Percentiles rank a stretch among this genome's conserved stretches.
Evolutionary conservation across 2,888 invertebrate species (phyloP).

Genomic region (Agrotis ipsilon): DNA sequence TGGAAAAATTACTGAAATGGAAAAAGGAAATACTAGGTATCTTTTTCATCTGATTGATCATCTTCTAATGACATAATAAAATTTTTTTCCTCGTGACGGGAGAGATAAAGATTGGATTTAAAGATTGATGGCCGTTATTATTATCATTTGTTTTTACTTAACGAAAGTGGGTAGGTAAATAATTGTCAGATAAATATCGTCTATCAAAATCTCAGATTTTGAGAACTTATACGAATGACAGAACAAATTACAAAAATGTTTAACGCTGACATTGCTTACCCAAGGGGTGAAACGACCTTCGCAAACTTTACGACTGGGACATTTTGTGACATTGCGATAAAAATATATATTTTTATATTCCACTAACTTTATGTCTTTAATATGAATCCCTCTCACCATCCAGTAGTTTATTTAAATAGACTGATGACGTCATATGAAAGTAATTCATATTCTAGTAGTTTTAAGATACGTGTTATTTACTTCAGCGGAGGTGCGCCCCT

Average conservation of each 20-base stretch:
- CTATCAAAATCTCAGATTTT: not conserved
- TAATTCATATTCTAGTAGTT: conserved; percentile 6
- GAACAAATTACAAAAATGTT: conserved; percentile 6
- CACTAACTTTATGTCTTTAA: conserved; percentile 19
- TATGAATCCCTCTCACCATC: conserved; percentile 10
- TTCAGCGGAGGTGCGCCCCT: conserved; percentile 2
- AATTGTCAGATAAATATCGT: too few relatives aligned
- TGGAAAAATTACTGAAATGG: not conserved
- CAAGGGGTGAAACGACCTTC: conserved; percentile 28
- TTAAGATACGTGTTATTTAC: conserved; percentile 14
- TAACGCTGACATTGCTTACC: conserved; percentile 12
- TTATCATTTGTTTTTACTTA: conserved; percentile 1
- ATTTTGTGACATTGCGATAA: conserved; percentile 34
- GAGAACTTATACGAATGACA: not conserved
- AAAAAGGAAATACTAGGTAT: conserved; percentile 13
- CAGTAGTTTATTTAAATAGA: not conserved
- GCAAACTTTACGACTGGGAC: conserved; percentile 29
- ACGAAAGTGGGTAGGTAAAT: not conserved
- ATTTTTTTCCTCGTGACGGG: conserved; percentile 16
- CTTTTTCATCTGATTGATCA: conserved; percentile 17
- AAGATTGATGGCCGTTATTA: conserved; percentile 36
- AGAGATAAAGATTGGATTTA: conserved; percentile 45
- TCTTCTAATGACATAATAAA: conserved; percentile 44
- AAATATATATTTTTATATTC: conserved; percentile 30
- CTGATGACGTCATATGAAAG: not conserved